Evolutionary conservation across 2,797 vertebrate species (phyloP).

Genomic region (Cottoperca gobio): DNA sequence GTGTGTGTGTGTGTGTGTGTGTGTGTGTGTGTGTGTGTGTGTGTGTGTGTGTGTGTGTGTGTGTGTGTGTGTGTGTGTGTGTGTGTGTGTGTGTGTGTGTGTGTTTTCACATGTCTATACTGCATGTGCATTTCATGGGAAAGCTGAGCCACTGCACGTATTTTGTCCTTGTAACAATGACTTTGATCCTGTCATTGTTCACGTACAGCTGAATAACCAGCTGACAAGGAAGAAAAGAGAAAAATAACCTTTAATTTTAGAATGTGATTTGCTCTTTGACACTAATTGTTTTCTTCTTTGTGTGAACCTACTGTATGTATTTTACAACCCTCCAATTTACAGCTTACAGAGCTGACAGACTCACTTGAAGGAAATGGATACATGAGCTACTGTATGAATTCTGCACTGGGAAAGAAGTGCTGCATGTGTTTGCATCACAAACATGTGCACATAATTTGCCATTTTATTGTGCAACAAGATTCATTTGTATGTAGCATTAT

Average conservation of each 20-base stretch:
- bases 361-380: neutral
- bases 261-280: conserved; percentile 6
- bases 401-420: too few species aligned
- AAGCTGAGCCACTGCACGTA: neutral
- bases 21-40: neutral
- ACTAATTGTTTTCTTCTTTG: neutral
- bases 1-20: neutral
- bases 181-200: conserved; percentile 38
- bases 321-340: neutral
- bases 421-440: neutral
- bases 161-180: conserved; percentile 25
- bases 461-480: neutral
- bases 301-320: neutral
- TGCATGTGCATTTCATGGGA: neutral
- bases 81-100: neutral
- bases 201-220: neutral
- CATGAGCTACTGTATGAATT: neutral
- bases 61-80: neutral
- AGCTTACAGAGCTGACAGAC: neutral
- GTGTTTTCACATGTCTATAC: neutral
- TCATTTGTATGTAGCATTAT: neutral
- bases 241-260: conserved; percentile 7
- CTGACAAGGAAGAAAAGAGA: neutral
- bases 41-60: neutral
- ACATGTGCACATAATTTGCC: neutral